Percentiles rank a stretch among this genome's conserved stretches.
These are phyloP conservation scores for Calidris pugnax DNA, from an alignment of 2,113 vertebrate species.

Conservation along the genomic window DNA sequence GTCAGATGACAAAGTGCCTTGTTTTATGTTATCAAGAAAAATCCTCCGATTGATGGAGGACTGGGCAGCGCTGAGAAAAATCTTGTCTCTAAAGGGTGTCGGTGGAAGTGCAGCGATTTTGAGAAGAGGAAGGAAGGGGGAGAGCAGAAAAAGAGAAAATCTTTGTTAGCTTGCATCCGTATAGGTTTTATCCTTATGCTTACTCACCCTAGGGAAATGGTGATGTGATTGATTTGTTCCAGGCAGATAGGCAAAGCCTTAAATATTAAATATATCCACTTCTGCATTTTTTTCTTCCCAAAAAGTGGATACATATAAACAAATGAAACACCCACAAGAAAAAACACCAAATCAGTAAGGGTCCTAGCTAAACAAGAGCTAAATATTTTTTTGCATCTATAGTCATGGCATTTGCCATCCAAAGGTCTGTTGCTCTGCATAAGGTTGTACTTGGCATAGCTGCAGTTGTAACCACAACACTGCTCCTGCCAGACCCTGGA, in stretches of 20 bases:
- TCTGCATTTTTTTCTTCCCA: neutral
- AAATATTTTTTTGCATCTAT: neutral
- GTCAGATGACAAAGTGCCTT: slow-evolving; percentile 6
- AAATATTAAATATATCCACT: neutral
- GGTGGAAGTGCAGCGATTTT: neutral
- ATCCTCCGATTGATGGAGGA: neutral
- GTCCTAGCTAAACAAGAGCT: neutral
- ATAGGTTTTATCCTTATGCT: neutral
- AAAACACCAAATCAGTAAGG: neutral
- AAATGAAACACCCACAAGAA: neutral
- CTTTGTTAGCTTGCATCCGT: neutral
- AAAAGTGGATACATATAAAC: neutral
- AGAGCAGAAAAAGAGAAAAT: neutral
- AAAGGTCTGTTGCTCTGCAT: neutral
- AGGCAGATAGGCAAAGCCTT: neutral
- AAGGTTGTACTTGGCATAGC: neutral
- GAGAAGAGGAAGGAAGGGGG: neutral
- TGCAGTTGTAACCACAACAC: neutral
- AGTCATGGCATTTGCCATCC: neutral
- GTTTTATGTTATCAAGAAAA: neutral
- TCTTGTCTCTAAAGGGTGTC: neutral
- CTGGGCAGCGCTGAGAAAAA: neutral
- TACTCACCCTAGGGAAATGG: neutral
- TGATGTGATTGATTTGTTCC: slow-evolving; percentile 13
- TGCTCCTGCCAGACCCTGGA: neutral